These are phyloP conservation scores for Hydra vulgaris DNA, from an alignment of 30 jellyfish, hydroid and myxozoan species.

Conservation along the genomic window DNA sequence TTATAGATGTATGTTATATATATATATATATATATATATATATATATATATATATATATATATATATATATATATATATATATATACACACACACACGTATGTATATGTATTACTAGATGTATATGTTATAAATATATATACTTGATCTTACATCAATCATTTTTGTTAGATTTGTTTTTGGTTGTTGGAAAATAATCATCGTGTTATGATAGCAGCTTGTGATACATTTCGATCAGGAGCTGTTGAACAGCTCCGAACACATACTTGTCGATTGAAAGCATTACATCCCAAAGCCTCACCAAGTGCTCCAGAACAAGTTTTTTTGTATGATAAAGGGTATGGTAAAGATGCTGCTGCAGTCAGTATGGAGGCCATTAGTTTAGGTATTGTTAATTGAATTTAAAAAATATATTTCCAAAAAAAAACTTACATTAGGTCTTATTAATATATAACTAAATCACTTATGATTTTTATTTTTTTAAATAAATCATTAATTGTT, in stretches of 20 bases:
- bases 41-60: no score
- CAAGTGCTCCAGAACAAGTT: constrained; percentile 66
- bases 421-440: no score
- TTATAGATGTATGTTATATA: no score
- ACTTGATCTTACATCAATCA: no score
- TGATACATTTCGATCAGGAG: constrained; percentile 99
- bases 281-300: constrained; percentile 70
- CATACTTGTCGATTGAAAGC: constrained; percentile 85
- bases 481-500: no score
- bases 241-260: constrained; percentile 98
- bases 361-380: constrained; percentile 95
- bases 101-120: no score
- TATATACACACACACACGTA: no score
- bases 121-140: no score
- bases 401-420: background rate
- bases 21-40: no score
- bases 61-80: no score
- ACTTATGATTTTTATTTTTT: no score
- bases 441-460: background rate
- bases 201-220: constrained; percentile 99
- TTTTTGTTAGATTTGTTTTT: constrained; percentile 64
- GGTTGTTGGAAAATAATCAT: constrained; percentile 92
- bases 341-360: constrained; percentile 99
- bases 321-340: constrained; percentile 87
- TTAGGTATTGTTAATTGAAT: constrained; percentile 40